Evolutionary conservation across 1,140 invertebrate species (phyloP).

Genomic region (Uloborus diversus): DNA sequence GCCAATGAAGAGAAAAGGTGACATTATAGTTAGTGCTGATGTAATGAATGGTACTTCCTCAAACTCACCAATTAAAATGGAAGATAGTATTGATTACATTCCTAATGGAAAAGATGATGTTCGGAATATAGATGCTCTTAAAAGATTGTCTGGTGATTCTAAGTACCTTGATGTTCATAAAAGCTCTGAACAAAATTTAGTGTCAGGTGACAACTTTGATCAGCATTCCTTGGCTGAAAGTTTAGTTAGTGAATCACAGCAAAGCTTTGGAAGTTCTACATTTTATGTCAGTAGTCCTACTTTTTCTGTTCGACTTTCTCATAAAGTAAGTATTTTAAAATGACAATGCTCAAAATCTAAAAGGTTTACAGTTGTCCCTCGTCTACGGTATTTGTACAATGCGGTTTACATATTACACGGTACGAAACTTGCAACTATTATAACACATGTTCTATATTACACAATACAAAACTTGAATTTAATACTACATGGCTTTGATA

Average conservation of each 20-base stretch:
- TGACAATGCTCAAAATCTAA: too few species aligned
- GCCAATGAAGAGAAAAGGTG: too few species aligned
- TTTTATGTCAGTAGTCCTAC: conserved; percentile 41
- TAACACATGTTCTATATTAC: not conserved
- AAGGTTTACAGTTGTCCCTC: too few species aligned
- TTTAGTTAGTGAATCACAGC: not conserved
- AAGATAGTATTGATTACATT: too few species aligned
- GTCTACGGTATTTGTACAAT: too few species aligned
- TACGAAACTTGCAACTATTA: too few species aligned
- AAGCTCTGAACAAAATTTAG: not conserved
- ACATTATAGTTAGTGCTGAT: too few species aligned
- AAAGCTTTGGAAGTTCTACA: conserved; percentile 29
- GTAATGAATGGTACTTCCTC: too few species aligned
- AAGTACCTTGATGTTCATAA: not conserved
- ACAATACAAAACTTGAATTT: too few species aligned
- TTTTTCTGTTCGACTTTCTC: not conserved
- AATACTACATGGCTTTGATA: too few species aligned
- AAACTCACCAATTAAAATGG: too few species aligned
- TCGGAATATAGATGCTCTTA: not conserved
- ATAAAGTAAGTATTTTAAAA: conserved; percentile 33
- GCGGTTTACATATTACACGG: too few species aligned
- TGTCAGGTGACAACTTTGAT: not conserved
- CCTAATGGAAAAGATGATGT: not conserved
- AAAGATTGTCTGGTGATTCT: not conserved
- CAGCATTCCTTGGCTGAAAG: conserved; percentile 6